Evolutionary conservation across 2,888 invertebrate genomes (phyloP), one percentile per base, ranked within the genome.

Genomic region (Labia minor): DNA sequence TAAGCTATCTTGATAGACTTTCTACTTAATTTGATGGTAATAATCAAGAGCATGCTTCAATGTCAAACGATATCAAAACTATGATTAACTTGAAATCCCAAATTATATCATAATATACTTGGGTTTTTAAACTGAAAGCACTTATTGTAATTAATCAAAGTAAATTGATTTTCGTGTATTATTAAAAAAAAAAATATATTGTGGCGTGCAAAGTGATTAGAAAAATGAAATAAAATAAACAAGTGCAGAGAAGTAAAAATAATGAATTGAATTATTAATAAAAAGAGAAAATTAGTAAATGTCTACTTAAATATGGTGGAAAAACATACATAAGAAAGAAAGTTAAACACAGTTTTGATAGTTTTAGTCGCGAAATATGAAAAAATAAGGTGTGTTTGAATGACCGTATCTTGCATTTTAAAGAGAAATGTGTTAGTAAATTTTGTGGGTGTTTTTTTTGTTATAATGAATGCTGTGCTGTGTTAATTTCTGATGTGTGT

Each of bases 401-500:
- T n/a, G 64, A 19, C 16, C 26, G 26, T 26, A 18, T 21, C 33
- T 21, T 21, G 64, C 64, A 64, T n/a, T 33, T 14, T 64, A 21
- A 20, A 21, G 64, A 64, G 64, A 26, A 26, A 10, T 26, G 33
- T 64, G 26, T 64, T 26, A 64, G 64, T 26, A 33, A 21, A 14
- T 4, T 20, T 26, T n/a, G 20, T 26, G 33, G 19, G 20, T n/a
- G 19, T 64, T 21, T 33, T 18, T 21, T n/a, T n/a, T 10, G 26
- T 21, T 18, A 10, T 21, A 14, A 33, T 18, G 66, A 21, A 66
- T 62, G 65, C 65, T 49, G 37, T 62, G 37, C 19, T 68, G 19
- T 61, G 19, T 63, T 63, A 26, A 65, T 63, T 69, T 66, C 37
- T 20, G 19, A 18, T 68, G 64, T 65, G 37, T 68, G 66, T 65